phyloP scores from a whole-genome alignment of 2,888 invertebrate genomes.

The Drosophila dives region DNA sequence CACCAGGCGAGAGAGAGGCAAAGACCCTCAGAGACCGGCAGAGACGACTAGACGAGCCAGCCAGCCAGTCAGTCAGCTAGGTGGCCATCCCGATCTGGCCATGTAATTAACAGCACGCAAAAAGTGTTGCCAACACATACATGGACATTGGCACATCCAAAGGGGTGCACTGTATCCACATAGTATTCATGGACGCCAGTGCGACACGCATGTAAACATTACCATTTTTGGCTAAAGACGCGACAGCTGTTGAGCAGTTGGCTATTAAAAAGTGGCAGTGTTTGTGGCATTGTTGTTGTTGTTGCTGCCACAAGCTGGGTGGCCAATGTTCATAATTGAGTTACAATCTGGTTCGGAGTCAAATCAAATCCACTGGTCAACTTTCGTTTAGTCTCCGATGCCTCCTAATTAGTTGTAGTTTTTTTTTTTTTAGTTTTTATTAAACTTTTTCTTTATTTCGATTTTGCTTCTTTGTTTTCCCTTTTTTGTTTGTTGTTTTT shows the following conservation, averaged over 20 bases:
- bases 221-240: slow-evolving; percentile 79
- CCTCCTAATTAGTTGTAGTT: slow-evolving; percentile 74
- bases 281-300: slow-evolving; percentile 1
- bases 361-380: slow-evolving; percentile 65
- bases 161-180: slow-evolving; percentile 41
- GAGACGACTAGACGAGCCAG: slow-evolving; percentile 43
- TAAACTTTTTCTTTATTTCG: slow-evolving; percentile 18
- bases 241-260: slow-evolving; percentile 62
- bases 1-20: slow-evolving; percentile 70
- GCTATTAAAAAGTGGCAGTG: not conserved
- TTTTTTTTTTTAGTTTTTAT: slow-evolving; percentile 18
- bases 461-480: slow-evolving; percentile 3
- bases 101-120: slow-evolving; percentile 81
- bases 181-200: slow-evolving; percentile 46
- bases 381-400: slow-evolving; percentile 69
- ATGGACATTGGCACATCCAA: slow-evolving; percentile 68
- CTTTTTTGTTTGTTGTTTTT: slow-evolving; percentile 6
- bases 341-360: slow-evolving; percentile 74
- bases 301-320: slow-evolving; percentile 54
- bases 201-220: slow-evolving; percentile 80
- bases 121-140: slow-evolving; percentile 75
- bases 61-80: slow-evolving; percentile 3
- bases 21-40: slow-evolving; percentile 71
- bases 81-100: slow-evolving; percentile 40
- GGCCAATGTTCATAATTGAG: slow-evolving; percentile 74